Base-by-base conservation (phyloP, 2,113 vertebrate genomes). In the Lepidothrix coronata region DNA sequence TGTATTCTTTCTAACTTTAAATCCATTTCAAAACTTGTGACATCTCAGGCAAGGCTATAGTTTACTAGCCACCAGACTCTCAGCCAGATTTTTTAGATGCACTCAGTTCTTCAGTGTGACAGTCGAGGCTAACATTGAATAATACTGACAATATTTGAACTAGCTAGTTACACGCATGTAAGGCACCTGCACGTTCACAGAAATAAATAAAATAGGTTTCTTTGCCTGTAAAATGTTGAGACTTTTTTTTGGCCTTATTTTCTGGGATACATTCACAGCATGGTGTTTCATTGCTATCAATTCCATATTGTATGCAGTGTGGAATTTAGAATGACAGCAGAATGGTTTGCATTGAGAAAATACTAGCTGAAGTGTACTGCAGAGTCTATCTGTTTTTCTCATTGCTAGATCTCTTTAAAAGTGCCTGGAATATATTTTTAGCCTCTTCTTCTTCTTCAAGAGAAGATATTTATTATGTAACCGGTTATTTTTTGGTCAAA, bases 331-430 rank as follows among this genome's bases (percentile, higher is more conserved):
- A 79, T 72, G 80, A 91, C 83, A 95, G 72, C 48, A 83, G 52
- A 70, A 90, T 51, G n/a, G 75, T 65, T 91, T 44, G 8, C 23
- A 57, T 59, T 67, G 68, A 86, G 89, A 91, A 95, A 92, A 51
- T 33, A 51, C 37, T 88, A 92, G 65, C 35, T 90, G 81, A 93
- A 91, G 74, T 61, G 44, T 54, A 88, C 46, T 89, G 74, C 49
- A 94, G 43, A 51, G 21, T 21, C 61, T 92, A 44, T 66, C 92
- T 78, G 33, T 51, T 90, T 89, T 96, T 33, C 52, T 88, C 63
- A 76, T 57, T 85, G 76, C 70, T 84, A 65, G 63, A 93, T 88
- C 65, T 94, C 28, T 91, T 79, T 78, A 87, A 89, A 97, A 94
- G 73, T 88, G 43, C 49, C 76, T 93, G 12, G 21, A 74, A 85